Evolutionary conservation across 2,797 vertebrate species (phyloP), one percentile per base, ranked within the genome.

Genomic region (Spatula versicolor): DNA sequence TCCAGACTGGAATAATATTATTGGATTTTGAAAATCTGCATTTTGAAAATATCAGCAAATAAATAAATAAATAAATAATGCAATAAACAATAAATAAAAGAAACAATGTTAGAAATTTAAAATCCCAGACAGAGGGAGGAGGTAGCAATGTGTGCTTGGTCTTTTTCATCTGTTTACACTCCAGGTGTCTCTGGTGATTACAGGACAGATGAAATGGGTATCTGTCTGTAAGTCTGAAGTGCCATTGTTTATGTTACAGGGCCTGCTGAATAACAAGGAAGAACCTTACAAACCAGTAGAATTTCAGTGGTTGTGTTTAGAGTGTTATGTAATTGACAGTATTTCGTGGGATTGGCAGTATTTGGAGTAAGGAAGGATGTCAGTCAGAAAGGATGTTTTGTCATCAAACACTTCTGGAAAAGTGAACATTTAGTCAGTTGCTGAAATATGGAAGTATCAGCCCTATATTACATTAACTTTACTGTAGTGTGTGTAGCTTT

Each of bases 91-190:
- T 19, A 71, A 72, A 23, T 22, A 62, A 52, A 37, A 9, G 13
- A 69, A 3, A 46, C 22, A 66, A 10, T 50, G 11, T 0, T 31
- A 64, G 74, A 64, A 75, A 41, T 0, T 16, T 26, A 8, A 2
- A 30, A 46, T 5, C 7, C 4, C 35, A 79, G 11, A 59, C 21
- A 16, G 31, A 62, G 25, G 22, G 31, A 8, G 5, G 28, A 64
- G 6, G 15, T n/a, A 81, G 13, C 6, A 60, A 6, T 19, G 5
- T 39, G 4, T 41, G 3, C 23, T 58, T 35, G 16, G 7, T 52
- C 7, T 43, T 78, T 81, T 75, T 76, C 7, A 75, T 26, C 28
- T 66, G 3, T 64, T 86, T 72, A 54, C 4, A 17, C 8, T 79
- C 11, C 54, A 56, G 45, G 2, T 63, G 63, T 6, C 7, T 4